Percentiles rank a stretch among this genome's conserved stretches.
These are phyloP conservation scores for Myzus persicae DNA, from an alignment of 1,140 invertebrate species.

Conservation along the genomic window DNA sequence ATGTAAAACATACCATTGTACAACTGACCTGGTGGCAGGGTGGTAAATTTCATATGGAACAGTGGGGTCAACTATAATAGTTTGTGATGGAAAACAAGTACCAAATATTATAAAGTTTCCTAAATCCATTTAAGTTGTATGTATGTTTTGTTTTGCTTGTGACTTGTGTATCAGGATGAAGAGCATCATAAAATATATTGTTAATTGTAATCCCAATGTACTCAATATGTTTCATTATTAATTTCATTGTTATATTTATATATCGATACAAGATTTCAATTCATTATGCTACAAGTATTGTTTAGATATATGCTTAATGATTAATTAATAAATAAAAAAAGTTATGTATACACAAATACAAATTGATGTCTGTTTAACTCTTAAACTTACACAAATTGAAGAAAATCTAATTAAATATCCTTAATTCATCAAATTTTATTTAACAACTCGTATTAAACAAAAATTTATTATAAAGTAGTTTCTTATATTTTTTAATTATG, in stretches of 20 bases:
- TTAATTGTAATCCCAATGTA: not conserved
- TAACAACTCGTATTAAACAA: conserved; percentile 23
- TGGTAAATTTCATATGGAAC: no score
- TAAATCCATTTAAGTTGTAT: not conserved
- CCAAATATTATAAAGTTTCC: not conserved
- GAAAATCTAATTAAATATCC: not conserved
- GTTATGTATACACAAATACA: not conserved
- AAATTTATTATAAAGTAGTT: conserved; percentile 19
- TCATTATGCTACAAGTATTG: not conserved
- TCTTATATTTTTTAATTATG: conserved; percentile 48
- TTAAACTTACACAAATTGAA: not conserved
- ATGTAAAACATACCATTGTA: no score
- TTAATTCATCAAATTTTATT: not conserved
- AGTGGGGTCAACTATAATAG: no score
- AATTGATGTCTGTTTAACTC: not conserved
- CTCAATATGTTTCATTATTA: not conserved
- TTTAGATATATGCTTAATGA: not conserved
- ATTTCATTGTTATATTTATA: not conserved
- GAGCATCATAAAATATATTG: not conserved
- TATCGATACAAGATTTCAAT: not conserved
- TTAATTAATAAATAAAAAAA: not conserved
- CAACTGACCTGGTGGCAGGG: no score
- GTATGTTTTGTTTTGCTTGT: not conserved
- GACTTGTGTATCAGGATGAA: not conserved
- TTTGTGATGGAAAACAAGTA: no score